Evolutionary conservation across 2,797 vertebrate genomes (phyloP).

Genomic region (Sebastes goodei): DNA sequence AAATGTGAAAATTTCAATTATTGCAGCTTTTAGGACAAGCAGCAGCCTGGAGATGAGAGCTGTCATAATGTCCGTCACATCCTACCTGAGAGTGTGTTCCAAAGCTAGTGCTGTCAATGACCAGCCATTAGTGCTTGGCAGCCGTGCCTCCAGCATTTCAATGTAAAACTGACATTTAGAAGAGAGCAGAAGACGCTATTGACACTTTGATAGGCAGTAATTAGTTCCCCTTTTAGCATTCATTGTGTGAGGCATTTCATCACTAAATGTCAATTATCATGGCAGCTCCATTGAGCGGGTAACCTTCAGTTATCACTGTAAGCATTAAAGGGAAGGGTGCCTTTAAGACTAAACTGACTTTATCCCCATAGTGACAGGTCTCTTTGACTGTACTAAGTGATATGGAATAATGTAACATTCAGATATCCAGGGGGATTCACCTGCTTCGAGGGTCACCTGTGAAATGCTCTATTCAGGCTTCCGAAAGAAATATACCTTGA

Average conservation of each 20-base stretch:
- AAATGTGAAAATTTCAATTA: background rate
- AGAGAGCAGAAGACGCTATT: constrained; percentile 75
- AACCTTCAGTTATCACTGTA: constrained; percentile 80
- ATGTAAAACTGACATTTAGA: constrained; percentile 85
- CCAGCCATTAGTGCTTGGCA: constrained; percentile 64
- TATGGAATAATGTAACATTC: constrained; percentile 58
- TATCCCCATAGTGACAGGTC: constrained; percentile 62
- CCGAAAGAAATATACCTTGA: background rate
- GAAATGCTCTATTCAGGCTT: background rate
- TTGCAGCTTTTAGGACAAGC: background rate
- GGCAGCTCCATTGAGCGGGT: constrained; percentile 70
- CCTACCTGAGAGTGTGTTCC: constrained; percentile 53
- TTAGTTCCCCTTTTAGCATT: constrained; percentile 81
- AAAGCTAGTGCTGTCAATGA: constrained; percentile 39
- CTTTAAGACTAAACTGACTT: constrained; percentile 77
- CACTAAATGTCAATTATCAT: constrained; percentile 86
- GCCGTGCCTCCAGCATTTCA: constrained; percentile 69
- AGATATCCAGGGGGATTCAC: constrained; percentile 29
- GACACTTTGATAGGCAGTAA: constrained; percentile 80
- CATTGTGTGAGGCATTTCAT: constrained; percentile 78
- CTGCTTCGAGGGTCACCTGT: constrained; percentile 3
- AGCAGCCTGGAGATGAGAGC: constrained; percentile 2
- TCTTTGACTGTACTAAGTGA: constrained; percentile 64
- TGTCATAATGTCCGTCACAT: constrained; percentile 22
- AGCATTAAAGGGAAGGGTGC: constrained; percentile 71